Conservation (phyloP, 2,888 invertebrate genomes). For the Itoplectis maculator region DNA sequence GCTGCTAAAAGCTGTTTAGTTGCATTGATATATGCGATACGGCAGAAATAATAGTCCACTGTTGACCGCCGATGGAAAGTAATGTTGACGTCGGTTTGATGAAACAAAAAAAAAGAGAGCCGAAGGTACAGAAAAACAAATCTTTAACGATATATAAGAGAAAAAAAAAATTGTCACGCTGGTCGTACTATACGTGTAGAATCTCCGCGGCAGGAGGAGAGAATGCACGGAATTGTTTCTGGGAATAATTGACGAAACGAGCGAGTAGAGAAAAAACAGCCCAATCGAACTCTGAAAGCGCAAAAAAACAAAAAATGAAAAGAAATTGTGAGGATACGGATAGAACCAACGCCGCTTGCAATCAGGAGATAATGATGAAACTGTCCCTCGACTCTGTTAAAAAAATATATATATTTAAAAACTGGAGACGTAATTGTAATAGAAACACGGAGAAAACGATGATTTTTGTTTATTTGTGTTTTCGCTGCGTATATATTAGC, state of each 20-base stretch:
- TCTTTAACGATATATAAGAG: background rate
- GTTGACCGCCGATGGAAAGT: slow-evolving; percentile 47
- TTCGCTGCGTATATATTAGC: slow-evolving; percentile 56
- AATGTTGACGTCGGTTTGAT: background rate
- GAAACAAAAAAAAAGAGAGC: background rate
- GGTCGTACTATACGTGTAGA: slow-evolving; percentile 47
- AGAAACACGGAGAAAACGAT: slow-evolving; percentile 15
- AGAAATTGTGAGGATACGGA: slow-evolving; percentile 11
- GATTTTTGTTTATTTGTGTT: slow-evolving; percentile 8
- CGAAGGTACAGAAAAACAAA: background rate
- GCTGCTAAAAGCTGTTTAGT: slow-evolving; percentile 62
- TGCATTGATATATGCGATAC: slow-evolving; percentile 56
- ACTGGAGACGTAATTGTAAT: slow-evolving; percentile 39
- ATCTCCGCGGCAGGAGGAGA: background rate
- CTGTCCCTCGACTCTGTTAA: slow-evolving; percentile 11
- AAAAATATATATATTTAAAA: slow-evolving; percentile 38
- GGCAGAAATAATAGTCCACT: background rate
- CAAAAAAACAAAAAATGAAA: background rate
- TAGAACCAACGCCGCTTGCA: slow-evolving; percentile 14
- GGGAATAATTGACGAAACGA: slow-evolving; percentile 14
- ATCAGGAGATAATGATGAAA: slow-evolving; percentile 41
- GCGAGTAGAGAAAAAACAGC: background rate
- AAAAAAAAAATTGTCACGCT: slow-evolving; percentile 49
- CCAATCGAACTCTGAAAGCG: slow-evolving; percentile 1
- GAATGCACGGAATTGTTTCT: slow-evolving; percentile 2